Evolutionary conservation across 1,140 invertebrate genomes (phyloP).

Genomic region (Eupristina koningsbergeri): DNA sequence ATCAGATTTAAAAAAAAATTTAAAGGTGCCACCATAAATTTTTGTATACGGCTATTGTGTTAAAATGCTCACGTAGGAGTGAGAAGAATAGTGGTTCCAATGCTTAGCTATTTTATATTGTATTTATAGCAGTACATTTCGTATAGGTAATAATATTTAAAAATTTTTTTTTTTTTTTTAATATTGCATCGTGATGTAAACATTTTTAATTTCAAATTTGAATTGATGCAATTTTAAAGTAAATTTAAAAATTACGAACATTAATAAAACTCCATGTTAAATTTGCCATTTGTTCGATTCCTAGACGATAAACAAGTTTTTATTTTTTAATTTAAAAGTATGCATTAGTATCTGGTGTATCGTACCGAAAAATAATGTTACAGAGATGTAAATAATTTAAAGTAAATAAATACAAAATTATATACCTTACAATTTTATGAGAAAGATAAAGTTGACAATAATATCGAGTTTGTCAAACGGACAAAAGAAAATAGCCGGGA

Average conservation of each 20-base stretch:
- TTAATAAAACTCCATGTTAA: too few relatives aligned
- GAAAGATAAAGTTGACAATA: background rate
- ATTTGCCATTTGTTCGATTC: too few relatives aligned
- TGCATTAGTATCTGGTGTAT: too few relatives aligned
- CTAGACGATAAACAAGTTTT: too few relatives aligned
- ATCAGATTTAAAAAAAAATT: conserved; percentile 16
- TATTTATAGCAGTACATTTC: background rate
- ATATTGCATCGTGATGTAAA: too few relatives aligned
- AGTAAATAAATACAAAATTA: background rate
- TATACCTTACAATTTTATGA: background rate
- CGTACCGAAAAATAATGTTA: background rate
- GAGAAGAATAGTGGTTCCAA: background rate
- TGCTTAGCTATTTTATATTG: background rate
- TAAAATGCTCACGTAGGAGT: background rate
- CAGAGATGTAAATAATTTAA: background rate
- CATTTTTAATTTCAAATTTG: too few relatives aligned
- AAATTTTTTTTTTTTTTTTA: too few relatives aligned
- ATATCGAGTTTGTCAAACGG: background rate
- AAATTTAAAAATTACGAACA: too few relatives aligned
- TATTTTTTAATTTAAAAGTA: too few relatives aligned
- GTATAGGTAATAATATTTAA: too few relatives aligned
- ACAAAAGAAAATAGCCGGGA: background rate
- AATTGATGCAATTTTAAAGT: too few relatives aligned
- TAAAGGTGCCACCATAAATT: conserved; percentile 17
- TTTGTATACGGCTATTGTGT: conserved; percentile 1